Evolutionary conservation across 2,113 vertebrate species (phyloP).

Genomic region (Azemiops feae): DNA sequence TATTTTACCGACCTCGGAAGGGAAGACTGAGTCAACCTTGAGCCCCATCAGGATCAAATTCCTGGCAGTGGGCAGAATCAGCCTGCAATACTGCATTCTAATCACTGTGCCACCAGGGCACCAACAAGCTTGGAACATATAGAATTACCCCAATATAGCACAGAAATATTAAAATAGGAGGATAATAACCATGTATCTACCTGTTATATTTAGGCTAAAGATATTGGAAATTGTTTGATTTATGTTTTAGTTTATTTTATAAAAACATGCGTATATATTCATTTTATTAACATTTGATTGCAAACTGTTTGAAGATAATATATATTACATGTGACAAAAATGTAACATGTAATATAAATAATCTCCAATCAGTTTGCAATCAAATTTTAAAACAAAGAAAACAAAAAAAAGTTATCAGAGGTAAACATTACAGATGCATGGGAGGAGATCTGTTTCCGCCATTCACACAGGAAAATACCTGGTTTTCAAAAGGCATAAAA

Average conservation of each 20-base stretch:
- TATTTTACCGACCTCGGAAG: neutral
- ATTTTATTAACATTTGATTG: neutral
- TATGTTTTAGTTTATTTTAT: neutral
- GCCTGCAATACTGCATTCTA: neutral
- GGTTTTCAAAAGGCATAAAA: neutral
- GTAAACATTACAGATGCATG: neutral
- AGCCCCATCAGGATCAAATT: neutral
- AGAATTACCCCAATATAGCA: neutral
- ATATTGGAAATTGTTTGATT: neutral
- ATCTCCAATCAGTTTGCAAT: neutral
- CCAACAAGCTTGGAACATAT: neutral
- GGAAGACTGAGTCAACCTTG: neutral
- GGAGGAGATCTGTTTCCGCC: neutral
- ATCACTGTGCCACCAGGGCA: neutral
- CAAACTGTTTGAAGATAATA: neutral
- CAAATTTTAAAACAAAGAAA: neutral
- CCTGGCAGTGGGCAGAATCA: neutral
- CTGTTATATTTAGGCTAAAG: neutral
- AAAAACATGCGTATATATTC: neutral
- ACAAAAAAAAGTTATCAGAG: neutral
- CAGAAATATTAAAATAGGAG: neutral
- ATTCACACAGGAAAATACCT: neutral
- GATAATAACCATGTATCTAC: neutral
- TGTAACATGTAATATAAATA: neutral
- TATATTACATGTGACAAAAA: neutral